Evolutionary conservation across 2,888 invertebrate genomes (phyloP).

Genomic region (Odontomyia ornata): DNA sequence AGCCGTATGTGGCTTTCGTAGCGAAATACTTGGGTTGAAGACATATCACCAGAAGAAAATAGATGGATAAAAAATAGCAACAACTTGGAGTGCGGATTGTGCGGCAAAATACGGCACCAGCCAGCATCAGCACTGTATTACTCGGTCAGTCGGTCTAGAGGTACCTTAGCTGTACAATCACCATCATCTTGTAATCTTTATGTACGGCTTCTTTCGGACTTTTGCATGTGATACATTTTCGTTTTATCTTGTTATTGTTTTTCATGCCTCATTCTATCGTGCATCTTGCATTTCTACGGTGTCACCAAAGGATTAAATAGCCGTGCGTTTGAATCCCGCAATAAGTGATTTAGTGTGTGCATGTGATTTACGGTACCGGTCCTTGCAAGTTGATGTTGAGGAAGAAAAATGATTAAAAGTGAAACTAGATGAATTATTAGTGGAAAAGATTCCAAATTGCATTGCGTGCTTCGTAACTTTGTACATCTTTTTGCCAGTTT

Average conservation of each 20-base stretch:
- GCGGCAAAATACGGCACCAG: conserved; percentile 44
- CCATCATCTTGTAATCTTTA: conserved; percentile 64
- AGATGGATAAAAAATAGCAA: conserved; percentile 38
- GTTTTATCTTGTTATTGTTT: conserved; percentile 2
- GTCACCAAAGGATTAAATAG: not conserved
- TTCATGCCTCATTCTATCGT: not conserved
- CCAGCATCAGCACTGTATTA: conserved; percentile 62
- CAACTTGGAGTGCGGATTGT: conserved; percentile 33
- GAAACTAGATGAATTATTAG: no score
- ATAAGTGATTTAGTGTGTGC: not conserved
- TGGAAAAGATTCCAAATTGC: no score
- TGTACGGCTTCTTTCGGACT: conserved; percentile 64
- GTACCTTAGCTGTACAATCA: conserved; percentile 55
- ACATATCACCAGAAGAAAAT: conserved; percentile 31
- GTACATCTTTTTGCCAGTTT: no score
- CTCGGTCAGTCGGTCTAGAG: conserved; percentile 66
- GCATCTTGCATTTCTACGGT: not conserved
- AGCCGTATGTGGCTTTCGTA: not conserved
- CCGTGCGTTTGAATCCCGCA: not conserved
- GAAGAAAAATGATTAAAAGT: no score
- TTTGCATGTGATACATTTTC: conserved; percentile 52
- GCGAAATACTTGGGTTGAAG: conserved; percentile 14
- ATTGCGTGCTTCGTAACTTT: no score
- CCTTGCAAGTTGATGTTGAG: not conserved
- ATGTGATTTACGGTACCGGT: not conserved